Percentiles rank a stretch among this genome's conserved stretches.
phyloP scores from a whole-genome alignment of 30 jellyfish, hydroid and myxozoan genomes.

The Nemopilema nomurai region DNA sequence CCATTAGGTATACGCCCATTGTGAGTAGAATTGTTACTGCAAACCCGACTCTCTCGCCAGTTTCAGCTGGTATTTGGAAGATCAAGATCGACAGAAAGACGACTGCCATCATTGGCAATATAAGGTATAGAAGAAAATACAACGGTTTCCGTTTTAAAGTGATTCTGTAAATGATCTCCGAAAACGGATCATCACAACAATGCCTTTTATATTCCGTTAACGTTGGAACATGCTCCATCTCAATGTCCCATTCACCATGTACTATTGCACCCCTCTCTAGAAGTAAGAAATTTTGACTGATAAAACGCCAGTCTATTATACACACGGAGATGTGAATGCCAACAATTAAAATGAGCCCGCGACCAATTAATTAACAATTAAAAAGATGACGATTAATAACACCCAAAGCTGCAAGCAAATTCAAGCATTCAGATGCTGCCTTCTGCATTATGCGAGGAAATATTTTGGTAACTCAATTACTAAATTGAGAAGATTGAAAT shows the following conservation, averaged over 20 bases:
- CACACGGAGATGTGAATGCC: too few species aligned
- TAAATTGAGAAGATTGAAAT: too few species aligned
- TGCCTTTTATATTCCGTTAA: conserved; percentile 31
- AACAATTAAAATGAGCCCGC: too few species aligned
- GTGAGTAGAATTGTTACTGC: conserved; percentile 60
- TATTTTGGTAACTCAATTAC: too few species aligned
- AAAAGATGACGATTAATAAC: too few species aligned
- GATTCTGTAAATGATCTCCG: conserved; percentile 42
- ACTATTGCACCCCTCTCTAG: conserved; percentile 50
- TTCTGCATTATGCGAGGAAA: too few species aligned
- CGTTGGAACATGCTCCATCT: conserved; percentile 8
- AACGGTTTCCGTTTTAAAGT: conserved; percentile 40
- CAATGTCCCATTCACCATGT: conserved; percentile 63
- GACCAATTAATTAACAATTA: too few species aligned
- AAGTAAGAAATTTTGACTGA: too few species aligned
- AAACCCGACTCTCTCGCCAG: conserved; percentile 71
- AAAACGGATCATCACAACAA: conserved; percentile 49
- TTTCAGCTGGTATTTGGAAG: conserved; percentile 62
- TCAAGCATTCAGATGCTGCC: too few species aligned
- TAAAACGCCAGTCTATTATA: too few species aligned
- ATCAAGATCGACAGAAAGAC: conserved; percentile 56
- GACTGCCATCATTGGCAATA: conserved; percentile 62
- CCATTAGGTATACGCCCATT: conserved; percentile 66
- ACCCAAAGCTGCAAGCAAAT: too few species aligned
- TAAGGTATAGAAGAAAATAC: conserved; percentile 55